Conservation (phyloP, 2,797 vertebrate genomes). For the Emydoidea blandingii region DNA sequence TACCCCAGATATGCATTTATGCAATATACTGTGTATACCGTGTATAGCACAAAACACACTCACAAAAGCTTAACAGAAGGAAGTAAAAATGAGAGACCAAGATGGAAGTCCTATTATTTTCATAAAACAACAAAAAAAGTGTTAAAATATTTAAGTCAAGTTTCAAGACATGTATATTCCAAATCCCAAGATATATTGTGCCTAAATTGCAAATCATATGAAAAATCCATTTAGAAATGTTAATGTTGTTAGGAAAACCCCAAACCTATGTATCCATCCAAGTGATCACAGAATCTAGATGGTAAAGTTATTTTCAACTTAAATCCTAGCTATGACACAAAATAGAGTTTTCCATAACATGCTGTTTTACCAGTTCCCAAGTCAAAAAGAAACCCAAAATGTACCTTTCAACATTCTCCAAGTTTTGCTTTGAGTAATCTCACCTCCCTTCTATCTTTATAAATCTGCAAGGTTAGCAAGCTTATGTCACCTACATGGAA, state of each 20-base stretch:
- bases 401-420: background rate
- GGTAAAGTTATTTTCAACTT: constrained; percentile 8
- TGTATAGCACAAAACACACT: background rate
- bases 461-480: background rate
- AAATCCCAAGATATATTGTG: background rate
- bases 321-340: background rate
- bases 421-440: background rate
- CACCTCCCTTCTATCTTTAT: background rate
- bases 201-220: constrained; percentile 22
- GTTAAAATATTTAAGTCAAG: constrained; percentile 30
- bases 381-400: constrained; percentile 23
- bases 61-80: background rate
- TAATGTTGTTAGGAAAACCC: constrained; percentile 22
- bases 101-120: background rate
- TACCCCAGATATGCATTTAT: background rate
- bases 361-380: background rate
- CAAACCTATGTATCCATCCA: constrained; percentile 25
- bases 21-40: background rate
- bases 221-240: constrained; percentile 22
- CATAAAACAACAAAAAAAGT: background rate
- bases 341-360: constrained; percentile 2
- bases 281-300: constrained; percentile 8
- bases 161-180: background rate
- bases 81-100: background rate
- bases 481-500: background rate